Conservation (phyloP, 1,140 invertebrate species). For the Tetranychus cinnabarinus region DNA sequence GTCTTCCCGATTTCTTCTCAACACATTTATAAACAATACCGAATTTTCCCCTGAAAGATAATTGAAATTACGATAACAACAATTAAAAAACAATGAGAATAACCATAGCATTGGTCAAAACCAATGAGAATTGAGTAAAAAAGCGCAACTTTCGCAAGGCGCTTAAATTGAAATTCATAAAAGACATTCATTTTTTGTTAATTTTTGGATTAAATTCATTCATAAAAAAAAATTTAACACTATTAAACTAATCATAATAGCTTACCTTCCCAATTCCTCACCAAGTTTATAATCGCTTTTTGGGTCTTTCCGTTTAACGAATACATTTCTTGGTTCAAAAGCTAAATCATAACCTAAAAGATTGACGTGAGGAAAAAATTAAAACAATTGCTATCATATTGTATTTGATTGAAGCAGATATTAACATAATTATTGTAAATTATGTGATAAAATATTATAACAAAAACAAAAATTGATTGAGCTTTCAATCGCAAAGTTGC, state of each 20-base stretch:
- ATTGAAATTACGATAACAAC: neutral
- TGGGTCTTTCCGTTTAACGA: constrained; percentile 11
- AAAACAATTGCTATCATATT: neutral
- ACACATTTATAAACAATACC: constrained; percentile 79
- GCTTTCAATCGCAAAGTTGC: too few relatives aligned
- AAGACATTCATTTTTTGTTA: neutral
- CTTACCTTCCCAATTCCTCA: constrained; percentile 13
- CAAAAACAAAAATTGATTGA: too few relatives aligned
- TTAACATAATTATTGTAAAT: too few relatives aligned
- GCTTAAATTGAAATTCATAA: too few relatives aligned
- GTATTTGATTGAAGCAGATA: neutral
- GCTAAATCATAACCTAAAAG: constrained; percentile 6
- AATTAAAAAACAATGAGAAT: neutral
- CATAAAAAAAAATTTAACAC: too few relatives aligned
- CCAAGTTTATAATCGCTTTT: constrained; percentile 9
- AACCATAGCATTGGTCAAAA: neutral
- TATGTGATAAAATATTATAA: too few relatives aligned
- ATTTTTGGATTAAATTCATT: too few relatives aligned
- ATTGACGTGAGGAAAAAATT: neutral
- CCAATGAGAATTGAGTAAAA: too few relatives aligned
- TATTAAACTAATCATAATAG: too few relatives aligned
- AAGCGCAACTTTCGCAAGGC: too few relatives aligned
- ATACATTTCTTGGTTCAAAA: constrained; percentile 11
- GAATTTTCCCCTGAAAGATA: constrained; percentile 78
- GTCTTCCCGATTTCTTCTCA: constrained; percentile 50